Evolutionary conservation across 2,888 invertebrate genomes (phyloP), one percentile per base, ranked within the genome.

Genomic region (Orgyia antiqua): DNA sequence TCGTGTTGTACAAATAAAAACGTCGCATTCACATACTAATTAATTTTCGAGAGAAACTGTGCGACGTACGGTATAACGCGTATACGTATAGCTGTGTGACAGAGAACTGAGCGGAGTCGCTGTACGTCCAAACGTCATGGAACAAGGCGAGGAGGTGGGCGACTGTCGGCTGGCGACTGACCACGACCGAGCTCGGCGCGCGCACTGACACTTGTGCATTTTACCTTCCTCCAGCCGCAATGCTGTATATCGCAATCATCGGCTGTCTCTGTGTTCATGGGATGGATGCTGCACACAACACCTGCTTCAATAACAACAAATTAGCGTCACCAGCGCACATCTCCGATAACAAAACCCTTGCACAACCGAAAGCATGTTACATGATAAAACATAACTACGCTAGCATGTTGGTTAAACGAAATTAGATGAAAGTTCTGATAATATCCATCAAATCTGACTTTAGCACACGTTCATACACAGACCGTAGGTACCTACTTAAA

Each of bases 21-120:
- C 64, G 64, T 70, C 68, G 71, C 69, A 79, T 78, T 79, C 86
- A 82, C 84, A 83, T 84, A 76, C 72, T 80, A 78, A 73, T 73
- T 64, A 60, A 55, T 64, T 71, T 71, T 62, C 64, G 64, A 73
- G 71, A 74, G 76, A 78, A 78, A 83, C 66, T 68, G 62, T 68
- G 65, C 74, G 68, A 57, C 62, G 62, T 62, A 62, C 58, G 62
- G 60, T 58, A 56, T 51, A 63, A 68, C 79, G 74, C 73, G 74
- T 68, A 63, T 67, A 64, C 69, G 52, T 68, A 56, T 56, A 62
- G 74, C 67, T 61, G 59, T 61, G 60, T 67, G 68, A 60, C 62
- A 55, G 71, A 68, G 50, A 61, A 80, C 80, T 82, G 71, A 73
- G 52, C 50, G 48, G 45, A 56, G 50, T 50, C 56, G 57, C 15